Conservation (phyloP, 2,888 invertebrate genomes). For the Tetanocera ferruginea region DNA sequence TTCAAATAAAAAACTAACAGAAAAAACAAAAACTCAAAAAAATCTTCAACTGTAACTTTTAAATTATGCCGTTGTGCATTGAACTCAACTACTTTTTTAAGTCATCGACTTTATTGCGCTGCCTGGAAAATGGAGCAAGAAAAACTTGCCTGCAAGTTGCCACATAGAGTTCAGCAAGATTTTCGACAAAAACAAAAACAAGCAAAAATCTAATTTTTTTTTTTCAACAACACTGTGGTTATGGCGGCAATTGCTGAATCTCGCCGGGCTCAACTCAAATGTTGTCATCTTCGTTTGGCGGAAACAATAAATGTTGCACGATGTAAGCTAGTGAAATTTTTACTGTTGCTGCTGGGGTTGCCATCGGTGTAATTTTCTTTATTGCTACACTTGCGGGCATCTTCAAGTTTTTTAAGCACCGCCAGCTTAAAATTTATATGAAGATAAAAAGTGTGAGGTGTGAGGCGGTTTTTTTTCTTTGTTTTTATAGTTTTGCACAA, state of each 20-base stretch:
- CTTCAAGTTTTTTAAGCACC: neutral
- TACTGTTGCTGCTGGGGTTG: neutral
- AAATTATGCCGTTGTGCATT: conserved; percentile 30
- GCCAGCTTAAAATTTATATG: neutral
- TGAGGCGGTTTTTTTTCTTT: neutral
- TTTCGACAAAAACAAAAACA: neutral
- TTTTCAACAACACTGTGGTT: conserved; percentile 2
- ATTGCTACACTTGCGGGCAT: conserved; percentile 11
- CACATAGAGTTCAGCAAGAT: too few species aligned
- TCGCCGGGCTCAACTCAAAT: neutral
- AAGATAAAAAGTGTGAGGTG: neutral
- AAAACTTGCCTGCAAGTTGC: neutral
- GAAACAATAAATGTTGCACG: neutral
- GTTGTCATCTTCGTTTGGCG: neutral
- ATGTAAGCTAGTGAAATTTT: neutral
- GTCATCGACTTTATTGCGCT: conserved; percentile 24
- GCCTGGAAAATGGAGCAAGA: neutral
- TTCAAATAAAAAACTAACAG: neutral
- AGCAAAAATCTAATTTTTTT: neutral
- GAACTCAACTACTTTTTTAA: neutral
- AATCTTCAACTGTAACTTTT: neutral
- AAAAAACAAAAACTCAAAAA: neutral
- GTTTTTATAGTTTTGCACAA: neutral
- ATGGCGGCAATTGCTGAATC: neutral
- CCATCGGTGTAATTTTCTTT: conserved; percentile 15